These are phyloP conservation scores for Dendropsophus ebraccatus DNA, from an alignment of 2,113 vertebrate genomes.

Conservation along the genomic window DNA sequence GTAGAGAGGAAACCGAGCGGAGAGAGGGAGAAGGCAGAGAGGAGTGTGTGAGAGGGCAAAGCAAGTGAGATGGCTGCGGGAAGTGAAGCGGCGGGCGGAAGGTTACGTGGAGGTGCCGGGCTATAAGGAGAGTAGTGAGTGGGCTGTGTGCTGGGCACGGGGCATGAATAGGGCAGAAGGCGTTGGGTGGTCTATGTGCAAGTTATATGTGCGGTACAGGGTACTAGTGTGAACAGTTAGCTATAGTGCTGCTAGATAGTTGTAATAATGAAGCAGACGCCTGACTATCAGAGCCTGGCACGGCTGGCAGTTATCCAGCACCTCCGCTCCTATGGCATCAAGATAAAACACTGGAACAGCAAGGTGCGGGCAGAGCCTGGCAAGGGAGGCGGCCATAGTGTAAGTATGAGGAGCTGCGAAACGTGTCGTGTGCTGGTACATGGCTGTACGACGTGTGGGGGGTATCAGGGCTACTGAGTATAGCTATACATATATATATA, in stretches of 20 bases:
- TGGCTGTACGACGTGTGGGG: too few relatives aligned
- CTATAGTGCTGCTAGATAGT: neutral
- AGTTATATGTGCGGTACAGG: neutral
- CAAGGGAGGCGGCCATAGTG: neutral
- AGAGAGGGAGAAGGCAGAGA: neutral
- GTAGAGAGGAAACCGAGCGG: conserved; percentile 23
- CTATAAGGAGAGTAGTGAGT: neutral
- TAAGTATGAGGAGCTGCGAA: conserved; percentile 3
- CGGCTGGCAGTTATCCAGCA: conserved; percentile 38
- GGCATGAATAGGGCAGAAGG: neutral
- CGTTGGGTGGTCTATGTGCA: neutral
- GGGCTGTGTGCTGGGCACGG: neutral
- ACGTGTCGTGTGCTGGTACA: too few relatives aligned
- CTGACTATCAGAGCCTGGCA: conserved; percentile 35
- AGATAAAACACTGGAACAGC: conserved; percentile 55
- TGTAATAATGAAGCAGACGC: conserved; percentile 15
- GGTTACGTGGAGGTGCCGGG: neutral
- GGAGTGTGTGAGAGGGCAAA: neutral
- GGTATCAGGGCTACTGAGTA: too few relatives aligned
- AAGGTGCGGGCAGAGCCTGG: neutral
- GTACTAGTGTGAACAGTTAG: neutral
- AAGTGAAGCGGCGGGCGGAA: neutral
- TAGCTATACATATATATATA: too few relatives aligned
- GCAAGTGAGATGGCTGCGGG: neutral
- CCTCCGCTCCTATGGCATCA: conserved; percentile 44